These are phyloP conservation scores for Drosophila nikananu DNA, from an alignment of 1,140 invertebrate species.

Conservation along the genomic window DNA sequence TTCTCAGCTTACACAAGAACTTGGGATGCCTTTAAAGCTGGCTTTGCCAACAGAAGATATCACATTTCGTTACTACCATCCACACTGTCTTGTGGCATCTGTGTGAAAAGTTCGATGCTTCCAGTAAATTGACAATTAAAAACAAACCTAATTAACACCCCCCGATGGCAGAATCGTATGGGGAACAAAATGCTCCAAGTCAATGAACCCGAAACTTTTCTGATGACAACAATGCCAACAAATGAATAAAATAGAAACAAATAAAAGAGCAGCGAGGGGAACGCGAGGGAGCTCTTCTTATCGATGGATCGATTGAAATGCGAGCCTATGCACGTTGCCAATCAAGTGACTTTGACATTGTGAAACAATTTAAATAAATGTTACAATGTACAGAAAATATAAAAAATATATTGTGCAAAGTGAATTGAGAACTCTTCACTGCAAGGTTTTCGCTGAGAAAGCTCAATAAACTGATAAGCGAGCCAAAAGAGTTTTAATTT, in stretches of 20 bases:
- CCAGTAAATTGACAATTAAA: slow-evolving; percentile 76
- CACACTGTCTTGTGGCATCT: neutral
- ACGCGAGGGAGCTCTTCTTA: neutral
- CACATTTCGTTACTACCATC: neutral
- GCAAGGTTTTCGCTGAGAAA: slow-evolving; percentile 54
- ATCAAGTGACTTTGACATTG: slow-evolving; percentile 67
- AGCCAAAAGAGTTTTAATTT: slow-evolving; percentile 38
- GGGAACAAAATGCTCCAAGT: slow-evolving; percentile 62
- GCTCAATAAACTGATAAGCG: slow-evolving; percentile 62
- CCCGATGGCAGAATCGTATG: slow-evolving; percentile 38
- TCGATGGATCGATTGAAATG: slow-evolving; percentile 58
- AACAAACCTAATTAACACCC: slow-evolving; percentile 78
- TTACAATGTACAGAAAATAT: slow-evolving; percentile 17
- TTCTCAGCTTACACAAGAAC: neutral
- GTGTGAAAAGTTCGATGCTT: slow-evolving; percentile 29
- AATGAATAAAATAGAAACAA: slow-evolving; percentile 14
- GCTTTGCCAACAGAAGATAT: neutral
- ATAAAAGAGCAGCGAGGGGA: neutral
- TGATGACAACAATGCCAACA: slow-evolving; percentile 34
- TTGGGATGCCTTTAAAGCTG: neutral
- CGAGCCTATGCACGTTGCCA: slow-evolving; percentile 29
- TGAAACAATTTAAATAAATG: slow-evolving; percentile 41
- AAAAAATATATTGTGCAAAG: slow-evolving; percentile 18
- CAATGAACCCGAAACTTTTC: slow-evolving; percentile 66
- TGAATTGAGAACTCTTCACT: slow-evolving; percentile 40